Evolutionary conservation across 2,888 invertebrate species (phyloP).

Genomic region (Microctonus hyperodae): DNA sequence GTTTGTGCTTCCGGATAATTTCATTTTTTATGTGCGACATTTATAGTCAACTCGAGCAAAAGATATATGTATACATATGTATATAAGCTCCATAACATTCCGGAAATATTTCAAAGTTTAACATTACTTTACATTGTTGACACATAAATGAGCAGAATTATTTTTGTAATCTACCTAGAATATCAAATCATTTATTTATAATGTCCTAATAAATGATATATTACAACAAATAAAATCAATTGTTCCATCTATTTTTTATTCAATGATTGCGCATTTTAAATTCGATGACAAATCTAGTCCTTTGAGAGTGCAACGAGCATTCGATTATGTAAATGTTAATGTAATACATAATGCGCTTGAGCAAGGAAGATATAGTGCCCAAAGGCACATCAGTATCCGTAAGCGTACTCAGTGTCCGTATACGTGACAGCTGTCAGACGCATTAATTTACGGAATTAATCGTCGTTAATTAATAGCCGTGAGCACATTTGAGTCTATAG

Average conservation of each 20-base stretch:
- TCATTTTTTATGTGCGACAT: slow-evolving; percentile 9
- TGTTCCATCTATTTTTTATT: too few species aligned
- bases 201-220: background rate
- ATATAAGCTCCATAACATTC: slow-evolving; percentile 1
- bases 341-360: slow-evolving; percentile 36
- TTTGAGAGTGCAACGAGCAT: slow-evolving; percentile 5
- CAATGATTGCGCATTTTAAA: background rate
- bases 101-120: slow-evolving; percentile 6
- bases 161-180: background rate
- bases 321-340: background rate
- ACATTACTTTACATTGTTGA: background rate
- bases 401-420: slow-evolving; percentile 30
- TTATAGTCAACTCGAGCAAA: slow-evolving; percentile 2
- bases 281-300: slow-evolving; percentile 1
- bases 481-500: slow-evolving; percentile 30
- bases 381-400: slow-evolving; percentile 30
- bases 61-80: background rate
- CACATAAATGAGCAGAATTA: background rate
- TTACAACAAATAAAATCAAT: too few species aligned
- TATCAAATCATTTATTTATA: background rate
- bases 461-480: slow-evolving; percentile 48
- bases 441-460: slow-evolving; percentile 53
- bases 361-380: slow-evolving; percentile 20
- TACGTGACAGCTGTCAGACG: slow-evolving; percentile 45
- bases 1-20: slow-evolving; percentile 8